Percentiles rank a stretch among this genome's conserved stretches.
These are phyloP conservation scores for Sebastes matsubarae DNA, from an alignment of 2,797 vertebrate species.

Conservation along the genomic window DNA sequence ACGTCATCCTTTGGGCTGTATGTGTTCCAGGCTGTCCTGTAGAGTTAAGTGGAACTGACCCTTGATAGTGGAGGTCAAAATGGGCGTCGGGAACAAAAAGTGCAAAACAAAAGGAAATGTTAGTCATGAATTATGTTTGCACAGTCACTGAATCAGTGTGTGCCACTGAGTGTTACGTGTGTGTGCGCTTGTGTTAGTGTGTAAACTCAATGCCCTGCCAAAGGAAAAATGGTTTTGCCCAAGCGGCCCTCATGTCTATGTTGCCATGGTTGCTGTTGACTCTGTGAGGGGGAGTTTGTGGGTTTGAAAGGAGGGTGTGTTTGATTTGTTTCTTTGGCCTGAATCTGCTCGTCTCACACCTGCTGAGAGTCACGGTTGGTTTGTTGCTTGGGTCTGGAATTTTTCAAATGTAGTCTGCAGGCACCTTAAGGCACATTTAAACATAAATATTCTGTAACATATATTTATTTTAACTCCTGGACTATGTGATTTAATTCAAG, in stretches of 20 bases:
- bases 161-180: neutral
- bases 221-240: slow-evolving; percentile 24
- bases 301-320: slow-evolving; percentile 46
- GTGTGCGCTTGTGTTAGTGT: neutral
- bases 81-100: slow-evolving; percentile 29
- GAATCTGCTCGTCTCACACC: slow-evolving; percentile 16
- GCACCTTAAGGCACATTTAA: neutral
- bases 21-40: neutral
- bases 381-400: neutral
- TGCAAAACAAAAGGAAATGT: slow-evolving; percentile 58
- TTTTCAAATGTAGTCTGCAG: neutral
- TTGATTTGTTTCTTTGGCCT: slow-evolving; percentile 38
- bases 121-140: slow-evolving; percentile 53
- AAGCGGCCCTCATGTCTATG: slow-evolving; percentile 37
- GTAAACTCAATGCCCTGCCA: neutral
- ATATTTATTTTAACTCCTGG: neutral
- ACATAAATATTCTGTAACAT: neutral
- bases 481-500: neutral
- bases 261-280: slow-evolving; percentile 77
- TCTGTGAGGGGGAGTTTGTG: slow-evolving; percentile 11
- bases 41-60: neutral
- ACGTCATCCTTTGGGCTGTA: neutral
- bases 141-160: slow-evolving; percentile 29
- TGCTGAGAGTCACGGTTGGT: slow-evolving; percentile 8
- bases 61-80: slow-evolving; percentile 23